Percentiles rank a stretch among this genome's conserved stretches.
phyloP scores from a whole-genome alignment of 2,113 vertebrate genomes.

The Oryctolagus cuniculus region mOryCun1.1 NC_091445.1:4730501-4731000 shows the following conservation, averaged over 20 bases:
- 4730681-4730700: background rate
- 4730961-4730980: constrained; percentile 27
- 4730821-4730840: background rate
- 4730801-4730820: constrained; percentile 4
- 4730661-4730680: no score
- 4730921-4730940: constrained; percentile 27
- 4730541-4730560: background rate
- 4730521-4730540: no score
- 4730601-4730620: no score
- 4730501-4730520: no score
- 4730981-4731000: constrained; percentile 44
- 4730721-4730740: background rate
- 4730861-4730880: background rate
- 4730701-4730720: background rate
- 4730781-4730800: background rate
- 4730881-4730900: background rate
- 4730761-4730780: background rate
- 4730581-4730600: background rate
- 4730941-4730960: background rate
- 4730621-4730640: no score
- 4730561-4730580: background rate
- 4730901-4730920: constrained; percentile 40
- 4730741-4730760: background rate
- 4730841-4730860: background rate
- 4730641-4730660: background rate